Percentiles rank a stretch among this genome's conserved stretches.
Conservation (phyloP, 2,797 vertebrate genomes). For the Mus spretus region DNA sequence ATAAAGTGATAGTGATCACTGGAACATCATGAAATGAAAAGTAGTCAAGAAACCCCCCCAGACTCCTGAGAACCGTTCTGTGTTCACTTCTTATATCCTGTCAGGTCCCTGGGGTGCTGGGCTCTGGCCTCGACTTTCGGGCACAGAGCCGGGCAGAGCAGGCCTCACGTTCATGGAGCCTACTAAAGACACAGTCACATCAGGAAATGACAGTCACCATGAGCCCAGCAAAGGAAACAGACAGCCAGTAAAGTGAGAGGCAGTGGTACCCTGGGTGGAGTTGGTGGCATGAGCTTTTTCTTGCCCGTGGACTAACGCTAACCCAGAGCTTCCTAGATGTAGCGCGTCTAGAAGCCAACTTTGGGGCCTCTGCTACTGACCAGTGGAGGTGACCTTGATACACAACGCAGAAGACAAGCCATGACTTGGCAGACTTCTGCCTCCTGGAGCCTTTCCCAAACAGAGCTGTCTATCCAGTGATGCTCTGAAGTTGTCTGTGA, state of each 20-base stretch:
- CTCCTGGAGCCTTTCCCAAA: conserved; percentile 24
- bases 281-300: background rate
- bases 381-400: conserved; percentile 71
- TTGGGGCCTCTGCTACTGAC: conserved; percentile 80
- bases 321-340: conserved; percentile 82
- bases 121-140: rapidly evolving
- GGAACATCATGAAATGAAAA: background rate
- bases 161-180: background rate
- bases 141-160: background rate
- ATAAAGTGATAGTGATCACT: background rate
- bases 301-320: rapidly evolving
- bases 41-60: background rate
- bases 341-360: conserved; percentile 85
- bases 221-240: rapidly evolving
- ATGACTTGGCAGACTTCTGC: conserved; percentile 72
- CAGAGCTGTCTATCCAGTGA: background rate
- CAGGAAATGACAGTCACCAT: rapidly evolving
- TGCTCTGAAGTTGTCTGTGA: background rate
- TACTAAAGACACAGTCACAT: background rate
- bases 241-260: rapidly evolving
- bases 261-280: rapidly evolving
- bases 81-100: background rate
- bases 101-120: rapidly evolving
- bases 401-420: background rate
- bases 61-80: rapidly evolving